Base-by-base conservation (phyloP, 2,113 vertebrate species). In the Octodon degus region DNA sequence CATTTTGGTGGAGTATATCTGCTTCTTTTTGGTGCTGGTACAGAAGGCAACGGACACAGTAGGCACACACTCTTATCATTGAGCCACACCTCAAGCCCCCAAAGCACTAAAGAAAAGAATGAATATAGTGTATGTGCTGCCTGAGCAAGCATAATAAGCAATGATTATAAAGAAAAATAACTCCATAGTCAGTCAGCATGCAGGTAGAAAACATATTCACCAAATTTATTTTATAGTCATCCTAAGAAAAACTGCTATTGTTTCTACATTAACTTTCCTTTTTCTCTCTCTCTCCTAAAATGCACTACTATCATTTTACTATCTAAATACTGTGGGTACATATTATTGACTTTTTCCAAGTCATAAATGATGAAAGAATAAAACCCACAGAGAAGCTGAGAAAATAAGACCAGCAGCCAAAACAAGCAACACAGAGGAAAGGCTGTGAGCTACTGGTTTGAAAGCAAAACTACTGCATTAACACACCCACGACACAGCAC, bases 361-460 rank as follows among this genome's bases (percentile, higher is more conserved):
- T 96, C 97, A 98, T 98, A 98, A 98, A 98, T 96, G 98, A 99
- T 98, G 98, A 99, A 99, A 99, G 98, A 98, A 96, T 98, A 98
- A 98, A 98, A 98, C 94, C 97, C 98, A 98, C 98, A 98, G 98
- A 98, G 98, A 98, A 99, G 98, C 97, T 98, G 96, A 98, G 97
- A 99, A 99, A 99, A 99, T 98, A 98, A 82, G 85, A 93, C 96
- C 85, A 96, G 96, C 89, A 98, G 99, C 99, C 99, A 99, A 99
- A 97, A 99, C 97, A 99, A 99, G 98, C 99, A 98, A 97, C 93
- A 84, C 98, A 99, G 98, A 99, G 98, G 99, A 99, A 99, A 99
- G 98, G 98, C 99, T 99, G 98, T 82, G 98, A 98, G 99, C 99
- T 97, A 99, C 99, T 97, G 97, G 98, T 97, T 98, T 98, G 97